Evolutionary conservation across 2,888 invertebrate genomes (phyloP), one percentile per base, ranked within the genome.

Genomic region (Nebria salina): DNA sequence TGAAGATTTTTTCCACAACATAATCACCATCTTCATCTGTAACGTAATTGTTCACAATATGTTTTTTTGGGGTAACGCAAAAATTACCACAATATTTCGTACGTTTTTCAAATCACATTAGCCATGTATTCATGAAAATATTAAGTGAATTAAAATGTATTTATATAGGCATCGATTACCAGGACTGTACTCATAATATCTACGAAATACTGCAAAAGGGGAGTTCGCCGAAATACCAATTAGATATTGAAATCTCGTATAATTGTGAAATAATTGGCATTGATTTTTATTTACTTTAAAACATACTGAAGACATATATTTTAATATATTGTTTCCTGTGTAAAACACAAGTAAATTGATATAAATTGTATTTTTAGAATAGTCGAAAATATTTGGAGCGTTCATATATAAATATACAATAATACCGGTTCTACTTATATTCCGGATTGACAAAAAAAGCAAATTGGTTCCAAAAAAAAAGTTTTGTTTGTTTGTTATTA

Each of bases 21-120:
- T 54, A 75, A 75, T 80, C 80, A 13, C 80, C 80, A 75, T 80
- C 41, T 80, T 80, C 80, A 80, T 80, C 80, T 80, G 75, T 64
- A 79, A 79, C 65, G 26, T 41, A 72, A 79, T 79, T 65, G 65
- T 66, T 13, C 43, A 74, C 54, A 74, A 43, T 15, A 5, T 43
- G n/a, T 43, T 43, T 34, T 74, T 74, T 54, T 11, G 34, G 20
- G 20, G 20, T 20, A 68, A n/a, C 8, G 6, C 9, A 15, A 34
- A 34, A 34, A 68, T 68, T 68, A 68, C 15, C 54, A 54, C 13
- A 54, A 54, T 54, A 54, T 54, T 54, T 54, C 54, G 54, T 34
- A 34, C 34, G 34, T 34, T 34, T 34, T 34, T 34, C 34, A 5
- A 34, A 34, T 34, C 34, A 34, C 34, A 34, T 34, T 34, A 34